Evolutionary conservation across 2,888 invertebrate species (phyloP), one percentile per base, ranked within the genome.

Genomic region (Therioaphis trifolii): DNA sequence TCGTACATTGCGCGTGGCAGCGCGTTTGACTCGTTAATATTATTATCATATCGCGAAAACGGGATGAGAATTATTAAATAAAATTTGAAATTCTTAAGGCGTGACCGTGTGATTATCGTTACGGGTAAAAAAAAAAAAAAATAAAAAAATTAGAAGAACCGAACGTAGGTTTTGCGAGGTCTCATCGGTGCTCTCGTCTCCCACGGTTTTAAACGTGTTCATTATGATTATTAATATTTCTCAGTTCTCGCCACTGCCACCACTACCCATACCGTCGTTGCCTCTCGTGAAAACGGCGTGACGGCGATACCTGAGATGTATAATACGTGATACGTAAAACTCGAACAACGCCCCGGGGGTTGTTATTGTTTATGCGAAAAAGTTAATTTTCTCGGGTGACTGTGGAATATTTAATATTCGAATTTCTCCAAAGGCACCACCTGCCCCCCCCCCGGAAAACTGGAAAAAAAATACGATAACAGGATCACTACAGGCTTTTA

Each of bases 371-470:
- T 80, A 80, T 80, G 71, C 12, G 58, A 58, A 80, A 80, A 58
- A 71, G 69, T 80, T 80, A 71, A 80, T 80, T 80, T 80, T 71
- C 79, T 58, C 71, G 43, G 79, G 58, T 58, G 79, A 69, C 79
- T 27, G 58, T 29, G 58, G 79, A 71, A 71, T 80, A 80, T 46
- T 71, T 80, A 58, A 80, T 71, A 46, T 46, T 71, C 12, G 43
- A 55, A 79, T 43, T 43, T 58, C 55, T 66, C 52, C 52, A 15
- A 69, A 55, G 29, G 69, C n/a, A 58, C 46, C 46, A 7, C 12
- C 15, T 40, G n/a, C 46, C 12, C n/a, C 3, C 21, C 2, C 21
- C 9, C 58, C 24, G 18, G n/a, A 15, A 58, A 80, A 58, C 71
- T 71, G 79, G 21, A 61, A 35, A 35, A 35, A 71, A 43, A 71